Evolutionary conservation across 2,113 vertebrate species (phyloP), one percentile per base, ranked within the genome.

Genomic region (Misgurnus anguillicaudatus): DNA sequence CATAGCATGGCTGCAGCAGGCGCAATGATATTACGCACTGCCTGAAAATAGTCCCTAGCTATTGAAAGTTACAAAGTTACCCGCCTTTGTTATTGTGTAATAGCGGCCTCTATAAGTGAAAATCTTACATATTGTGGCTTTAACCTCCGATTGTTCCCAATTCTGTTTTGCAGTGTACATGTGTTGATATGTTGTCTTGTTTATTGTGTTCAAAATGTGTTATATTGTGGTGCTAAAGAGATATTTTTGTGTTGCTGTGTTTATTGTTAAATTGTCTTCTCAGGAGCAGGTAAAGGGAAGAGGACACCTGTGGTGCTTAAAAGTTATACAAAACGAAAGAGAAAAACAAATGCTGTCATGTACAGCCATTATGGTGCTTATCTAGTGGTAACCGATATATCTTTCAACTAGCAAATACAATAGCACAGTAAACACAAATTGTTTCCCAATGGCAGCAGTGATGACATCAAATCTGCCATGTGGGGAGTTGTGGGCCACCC

Each of bases 141-240:
- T 31, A 51, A 53, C 31, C 61, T 65, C n/a, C 51, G 70, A 71
- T 39, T 67, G 80, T 80, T 67, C 58, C 83, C 69, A 68, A 72
- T 41, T 31, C 24, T 69, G 31, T 77, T n/a, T 6, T 75, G 45
- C 72, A 36, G 45, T 69, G 47, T 61, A 57, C 76, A 73, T 79
- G 39, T 78, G n/a, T 70, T 60, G 62, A 17, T 13, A 36, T 61
- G 62, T 70, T n/a, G 14, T 58, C 45, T 42, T 70, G 83, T 75
- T 80, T 71, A 41, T 70, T 77, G 65, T 82, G 41, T 83, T 58
- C 81, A 57, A 72, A 68, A 53, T 21, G 66, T 84, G 48, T 69
- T 60, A 66, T 72, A 68, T 55, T 71, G 53, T 85, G 87, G 87
- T 88, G 87, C 87, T 86, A 86, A 72, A 74, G 62, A 83, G 64